Conservation (phyloP, 2,888 invertebrate genomes). For the Brenthis hecate region DNA sequence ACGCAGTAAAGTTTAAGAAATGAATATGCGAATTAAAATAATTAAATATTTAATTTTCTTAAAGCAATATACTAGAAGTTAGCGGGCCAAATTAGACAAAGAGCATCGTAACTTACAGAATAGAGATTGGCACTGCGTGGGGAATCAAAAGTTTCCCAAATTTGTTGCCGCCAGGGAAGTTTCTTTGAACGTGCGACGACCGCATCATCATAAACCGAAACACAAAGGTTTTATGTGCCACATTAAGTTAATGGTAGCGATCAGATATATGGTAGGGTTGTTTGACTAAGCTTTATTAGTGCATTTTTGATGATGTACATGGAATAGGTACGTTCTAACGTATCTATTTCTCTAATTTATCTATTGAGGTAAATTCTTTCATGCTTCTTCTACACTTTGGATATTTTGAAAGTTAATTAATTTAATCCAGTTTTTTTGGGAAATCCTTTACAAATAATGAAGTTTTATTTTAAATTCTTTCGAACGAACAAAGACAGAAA, state of each 20-base stretch:
- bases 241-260: conserved; percentile 73
- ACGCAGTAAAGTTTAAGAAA: too few species aligned
- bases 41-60: not conserved
- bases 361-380: too few species aligned
- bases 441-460: too few species aligned
- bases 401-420: too few species aligned
- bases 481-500: too few species aligned
- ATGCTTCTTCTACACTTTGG: too few species aligned
- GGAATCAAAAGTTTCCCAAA: conserved; percentile 49
- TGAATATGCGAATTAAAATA: not conserved
- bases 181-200: conserved; percentile 47
- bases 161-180: conserved; percentile 41
- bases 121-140: conserved; percentile 33
- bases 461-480: too few species aligned
- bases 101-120: conserved; percentile 33
- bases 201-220: conserved; percentile 67
- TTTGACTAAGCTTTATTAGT: conserved; percentile 61
- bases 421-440: too few species aligned
- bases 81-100: conserved; percentile 32
- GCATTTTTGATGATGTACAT: conserved; percentile 39
- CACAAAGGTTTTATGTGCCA: conserved; percentile 75
- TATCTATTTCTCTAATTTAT: too few species aligned
- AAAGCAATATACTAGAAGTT: not conserved
- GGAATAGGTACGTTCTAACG: conserved; percentile 6
- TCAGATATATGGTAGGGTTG: conserved; percentile 58